A percentile compares a stretch with the other conserved stretches of the same genome.
Evolutionary conservation across 2,888 invertebrate genomes (phyloP).

Genomic region (Miltochrista miniata): DNA sequence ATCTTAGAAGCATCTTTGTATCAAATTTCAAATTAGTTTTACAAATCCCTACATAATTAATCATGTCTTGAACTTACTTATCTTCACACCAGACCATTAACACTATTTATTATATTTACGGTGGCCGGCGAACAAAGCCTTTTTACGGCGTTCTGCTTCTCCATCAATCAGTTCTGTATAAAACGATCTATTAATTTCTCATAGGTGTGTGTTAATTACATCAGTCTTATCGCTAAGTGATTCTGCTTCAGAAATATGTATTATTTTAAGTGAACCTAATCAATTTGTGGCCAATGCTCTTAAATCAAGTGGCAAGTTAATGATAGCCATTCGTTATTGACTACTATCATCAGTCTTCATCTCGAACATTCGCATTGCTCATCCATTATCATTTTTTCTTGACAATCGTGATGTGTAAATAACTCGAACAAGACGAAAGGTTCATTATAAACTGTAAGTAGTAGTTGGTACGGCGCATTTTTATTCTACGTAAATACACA

Average conservation of each 20-base stretch:
- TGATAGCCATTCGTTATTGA: slow-evolving; percentile 23
- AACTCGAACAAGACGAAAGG: neutral
- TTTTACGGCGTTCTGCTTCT: neutral
- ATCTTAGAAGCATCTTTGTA: neutral
- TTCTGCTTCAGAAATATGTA: slow-evolving; percentile 5
- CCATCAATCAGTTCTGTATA: slow-evolving; percentile 6
- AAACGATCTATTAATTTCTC: slow-evolving; percentile 14
- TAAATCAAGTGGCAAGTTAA: slow-evolving; percentile 18
- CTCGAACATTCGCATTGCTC: slow-evolving; percentile 3
- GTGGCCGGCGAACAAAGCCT: neutral
- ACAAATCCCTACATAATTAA: neutral
- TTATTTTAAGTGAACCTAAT: slow-evolving; percentile 25
- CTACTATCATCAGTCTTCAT: slow-evolving; percentile 15
- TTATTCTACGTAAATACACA: neutral
- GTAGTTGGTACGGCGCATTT: neutral
- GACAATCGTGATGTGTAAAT: slow-evolving; percentile 6
- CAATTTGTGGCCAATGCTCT: slow-evolving; percentile 23
- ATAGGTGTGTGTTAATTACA: slow-evolving; percentile 10
- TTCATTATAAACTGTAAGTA: neutral
- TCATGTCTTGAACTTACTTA: neutral
- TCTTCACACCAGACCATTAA: neutral
- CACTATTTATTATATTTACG: neutral
- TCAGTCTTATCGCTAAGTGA: slow-evolving; percentile 1
- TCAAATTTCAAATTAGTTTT: neutral
- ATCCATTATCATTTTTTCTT: slow-evolving; percentile 5